phyloP scores from a whole-genome alignment of 2,113 vertebrate genomes.

The Dolichotis patagonum region DNA sequence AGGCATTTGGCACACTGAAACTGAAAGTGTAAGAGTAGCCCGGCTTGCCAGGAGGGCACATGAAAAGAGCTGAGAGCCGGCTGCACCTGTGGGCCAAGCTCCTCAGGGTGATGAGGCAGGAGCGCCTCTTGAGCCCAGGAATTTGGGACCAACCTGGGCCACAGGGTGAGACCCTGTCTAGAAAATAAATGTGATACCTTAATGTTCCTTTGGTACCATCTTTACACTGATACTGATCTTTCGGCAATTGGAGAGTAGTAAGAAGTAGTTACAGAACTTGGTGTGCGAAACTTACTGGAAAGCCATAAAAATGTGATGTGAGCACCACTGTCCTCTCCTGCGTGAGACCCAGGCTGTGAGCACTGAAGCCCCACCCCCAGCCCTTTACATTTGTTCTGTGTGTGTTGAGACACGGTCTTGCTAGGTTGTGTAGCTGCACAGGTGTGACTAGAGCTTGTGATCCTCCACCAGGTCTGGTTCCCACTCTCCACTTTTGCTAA shows the following conservation, averaged over 20 bases:
- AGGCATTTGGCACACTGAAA: not conserved
- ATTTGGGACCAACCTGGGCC: not conserved
- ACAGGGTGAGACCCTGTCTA: not conserved
- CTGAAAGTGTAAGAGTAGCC: not conserved
- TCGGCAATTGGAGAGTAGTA: not conserved
- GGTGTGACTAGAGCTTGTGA: not conserved
- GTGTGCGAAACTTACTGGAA: not conserved
- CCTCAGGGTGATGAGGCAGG: not conserved
- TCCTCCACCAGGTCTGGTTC: not conserved
- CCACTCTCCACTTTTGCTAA: not conserved
- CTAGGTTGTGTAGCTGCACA: not conserved
- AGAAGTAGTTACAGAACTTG: not conserved
- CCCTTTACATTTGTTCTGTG: not conserved
- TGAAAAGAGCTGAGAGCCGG: not conserved
- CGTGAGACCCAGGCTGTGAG: not conserved
- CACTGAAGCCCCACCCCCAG: not conserved
- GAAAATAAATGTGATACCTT: no score
- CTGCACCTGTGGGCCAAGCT: not conserved
- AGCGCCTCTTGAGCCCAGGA: no score
- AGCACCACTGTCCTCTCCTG: not conserved
- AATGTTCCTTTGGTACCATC: no score
- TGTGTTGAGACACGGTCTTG: not conserved
- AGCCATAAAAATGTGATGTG: not conserved
- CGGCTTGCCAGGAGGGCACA: not conserved
- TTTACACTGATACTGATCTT: not conserved